Conservation (phyloP, 2,888 invertebrate genomes). For the Brenthis hecate region DNA sequence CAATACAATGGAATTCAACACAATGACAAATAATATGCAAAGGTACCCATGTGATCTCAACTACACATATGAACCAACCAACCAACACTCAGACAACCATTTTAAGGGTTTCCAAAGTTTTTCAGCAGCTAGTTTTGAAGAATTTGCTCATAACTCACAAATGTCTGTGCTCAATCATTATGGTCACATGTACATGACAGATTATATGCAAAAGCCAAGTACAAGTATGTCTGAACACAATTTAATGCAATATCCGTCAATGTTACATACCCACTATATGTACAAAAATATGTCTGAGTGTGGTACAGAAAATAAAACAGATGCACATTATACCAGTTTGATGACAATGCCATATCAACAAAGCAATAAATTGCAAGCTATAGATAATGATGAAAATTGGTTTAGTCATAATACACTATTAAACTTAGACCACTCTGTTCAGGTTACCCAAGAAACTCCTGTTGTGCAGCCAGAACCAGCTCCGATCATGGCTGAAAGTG, state of each 20-base stretch:
- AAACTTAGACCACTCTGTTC: slow-evolving; percentile 67
- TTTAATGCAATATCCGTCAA: slow-evolving; percentile 59
- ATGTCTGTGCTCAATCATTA: slow-evolving; percentile 79
- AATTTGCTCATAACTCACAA: slow-evolving; percentile 80
- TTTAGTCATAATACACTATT: slow-evolving; percentile 73
- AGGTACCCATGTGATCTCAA: slow-evolving; percentile 75
- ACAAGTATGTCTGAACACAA: slow-evolving; percentile 60
- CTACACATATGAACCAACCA: slow-evolving; percentile 58
- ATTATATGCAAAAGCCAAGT: slow-evolving; percentile 69
- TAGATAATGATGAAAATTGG: slow-evolving; percentile 80
- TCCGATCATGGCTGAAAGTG: slow-evolving; percentile 49
- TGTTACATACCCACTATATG: slow-evolving; percentile 67
- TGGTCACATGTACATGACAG: slow-evolving; percentile 73
- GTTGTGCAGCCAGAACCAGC: slow-evolving; percentile 51
- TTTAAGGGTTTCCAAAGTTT: slow-evolving; percentile 74
- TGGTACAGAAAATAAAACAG: slow-evolving; percentile 73
- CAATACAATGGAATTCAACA: slow-evolving; percentile 61
- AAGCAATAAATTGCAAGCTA: slow-evolving; percentile 86
- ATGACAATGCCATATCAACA: slow-evolving; percentile 84
- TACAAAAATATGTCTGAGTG: slow-evolving; percentile 68
- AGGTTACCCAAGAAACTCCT: slow-evolving; percentile 62
- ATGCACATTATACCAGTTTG: slow-evolving; percentile 85
- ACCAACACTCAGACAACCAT: slow-evolving; percentile 61
- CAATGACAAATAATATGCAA: slow-evolving; percentile 65
- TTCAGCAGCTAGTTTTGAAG: slow-evolving; percentile 77